These are phyloP conservation scores for Drosophila merina DNA, from an alignment of 2,888 invertebrate genomes.

Conservation along the genomic window DNA sequence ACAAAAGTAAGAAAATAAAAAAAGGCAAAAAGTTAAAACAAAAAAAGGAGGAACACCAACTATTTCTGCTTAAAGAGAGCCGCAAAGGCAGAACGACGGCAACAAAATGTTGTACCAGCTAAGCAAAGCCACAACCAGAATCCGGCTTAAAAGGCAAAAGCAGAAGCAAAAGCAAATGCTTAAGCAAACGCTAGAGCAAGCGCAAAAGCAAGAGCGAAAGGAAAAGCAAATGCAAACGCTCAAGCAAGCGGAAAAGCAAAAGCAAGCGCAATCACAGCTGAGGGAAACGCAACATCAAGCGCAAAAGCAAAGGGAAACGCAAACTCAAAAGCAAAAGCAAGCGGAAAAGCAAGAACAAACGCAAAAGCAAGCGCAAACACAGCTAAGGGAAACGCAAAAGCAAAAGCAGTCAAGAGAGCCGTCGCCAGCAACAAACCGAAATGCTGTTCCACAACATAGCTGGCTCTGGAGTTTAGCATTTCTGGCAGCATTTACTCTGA, in stretches of 20 bases:
- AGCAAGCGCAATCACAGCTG: too few species aligned
- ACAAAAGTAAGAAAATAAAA: conserved; percentile 24
- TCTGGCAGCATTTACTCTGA: conserved; percentile 65
- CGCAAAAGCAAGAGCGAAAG: conserved; percentile 36
- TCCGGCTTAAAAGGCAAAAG: conserved; percentile 71
- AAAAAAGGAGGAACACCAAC: conserved; percentile 10
- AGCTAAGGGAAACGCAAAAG: conserved; percentile 8
- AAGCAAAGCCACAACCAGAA: conserved; percentile 73
- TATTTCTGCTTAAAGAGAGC: conserved; percentile 1
- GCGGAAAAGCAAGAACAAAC: too few species aligned
- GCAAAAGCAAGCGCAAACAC: too few species aligned
- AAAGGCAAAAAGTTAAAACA: conserved; percentile 6
- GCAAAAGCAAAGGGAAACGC: conserved; percentile 36
- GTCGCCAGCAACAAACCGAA: conserved; percentile 11
- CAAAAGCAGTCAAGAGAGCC: conserved; percentile 1
- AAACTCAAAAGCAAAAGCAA: too few species aligned
- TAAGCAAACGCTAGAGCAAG: conserved; percentile 44
- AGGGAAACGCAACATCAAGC: conserved; percentile 5
- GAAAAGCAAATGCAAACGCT: too few species aligned
- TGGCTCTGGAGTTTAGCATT: conserved; percentile 66
- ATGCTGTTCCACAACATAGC: conserved; percentile 56
- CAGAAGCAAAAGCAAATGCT: conserved; percentile 53
- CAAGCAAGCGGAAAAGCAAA: too few species aligned
- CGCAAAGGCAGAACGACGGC: conserved; percentile 51
- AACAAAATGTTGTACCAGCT: conserved; percentile 72